Base-by-base conservation (phyloP, 2,888 invertebrate genomes). In the Meta bourneti region DNA sequence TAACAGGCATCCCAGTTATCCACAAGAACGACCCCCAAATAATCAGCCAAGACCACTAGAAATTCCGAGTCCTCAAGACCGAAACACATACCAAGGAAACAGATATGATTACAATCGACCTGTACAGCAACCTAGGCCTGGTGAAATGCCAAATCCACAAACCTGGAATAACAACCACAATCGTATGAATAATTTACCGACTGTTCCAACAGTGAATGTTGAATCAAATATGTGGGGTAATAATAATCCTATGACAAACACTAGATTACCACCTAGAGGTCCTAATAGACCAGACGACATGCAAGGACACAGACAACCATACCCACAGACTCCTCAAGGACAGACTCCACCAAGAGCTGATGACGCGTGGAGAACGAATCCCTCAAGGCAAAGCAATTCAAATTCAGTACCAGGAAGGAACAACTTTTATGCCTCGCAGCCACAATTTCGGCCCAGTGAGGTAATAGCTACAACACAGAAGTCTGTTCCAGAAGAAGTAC, bases 401-500 rank as follows among this genome's bases (percentile, higher is more conserved):
- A 90, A 90, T 86, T 81, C 86, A n/a, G 75, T 52, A 13, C 90
- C 90, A 51, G 90, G 81, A n/a, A 80, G 90, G 77, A 90, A 90
- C 48, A 87, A 91, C 51, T 91, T 91, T 51, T 91, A 91, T 13
- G 91, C 91, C 34, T 87, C 92, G 2, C 92, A 86, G 48, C 89
- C 92, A 34, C 88, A 89, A 16, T 89, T 82, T 19, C 86, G 81
- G 8, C 89, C 91, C 19, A 90, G 80, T 74, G 93, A 93, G 79
- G 85, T 89, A 61, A 86, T 93, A 11, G 90, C 89, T n/a, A 87
- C 91, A 6, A 93, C 92, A 13, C 87, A 93, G 54, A 92, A 90
- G 61, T 85, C 92, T 16, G 85, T 93, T 81, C 93, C 93, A 51
- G 93, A 93, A 86, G 94, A 94, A 84, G 93, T 94, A 34, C 94